Conservation (phyloP, 1,140 invertebrate genomes). For the Drusus annulatus region DNA sequence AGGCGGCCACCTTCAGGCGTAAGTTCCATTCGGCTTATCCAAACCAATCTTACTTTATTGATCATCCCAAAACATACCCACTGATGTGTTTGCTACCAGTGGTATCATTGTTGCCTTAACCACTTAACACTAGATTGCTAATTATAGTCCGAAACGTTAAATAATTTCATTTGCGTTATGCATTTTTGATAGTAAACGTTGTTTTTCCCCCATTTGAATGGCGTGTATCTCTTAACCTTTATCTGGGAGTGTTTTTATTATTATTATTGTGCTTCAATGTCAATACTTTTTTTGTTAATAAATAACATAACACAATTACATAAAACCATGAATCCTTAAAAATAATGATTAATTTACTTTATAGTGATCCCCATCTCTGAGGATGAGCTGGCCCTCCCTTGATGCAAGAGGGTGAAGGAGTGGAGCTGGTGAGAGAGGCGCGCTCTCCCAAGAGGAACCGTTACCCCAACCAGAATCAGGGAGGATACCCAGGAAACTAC, state of each 20-base stretch:
- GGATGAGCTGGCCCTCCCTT: conserved; percentile 45
- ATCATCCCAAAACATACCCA: no score
- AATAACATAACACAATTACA: no score
- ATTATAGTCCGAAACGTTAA: no score
- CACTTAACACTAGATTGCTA: no score
- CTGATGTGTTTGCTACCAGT: no score
- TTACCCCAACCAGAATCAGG: conserved; percentile 28
- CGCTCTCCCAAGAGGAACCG: conserved; percentile 49
- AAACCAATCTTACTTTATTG: neutral
- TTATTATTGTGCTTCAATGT: neutral
- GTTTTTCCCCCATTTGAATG: neutral
- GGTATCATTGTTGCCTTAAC: no score
- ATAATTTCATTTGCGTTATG: no score
- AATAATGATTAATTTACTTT: neutral
- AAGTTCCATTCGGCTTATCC: conserved; percentile 17
- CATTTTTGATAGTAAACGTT: no score
- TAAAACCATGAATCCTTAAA: neutral
- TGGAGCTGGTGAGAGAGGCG: conserved; percentile 21
- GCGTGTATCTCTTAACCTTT: neutral
- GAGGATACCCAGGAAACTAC: conserved; percentile 10
- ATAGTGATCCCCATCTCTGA: conserved; percentile 51
- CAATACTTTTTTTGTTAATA: neutral
- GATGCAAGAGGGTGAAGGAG: neutral
- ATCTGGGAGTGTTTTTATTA: neutral
- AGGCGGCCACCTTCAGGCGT: conserved; percentile 47